phyloP scores from a whole-genome alignment of 2,113 vertebrate genomes.

The Perognathus longimembris region DNA sequence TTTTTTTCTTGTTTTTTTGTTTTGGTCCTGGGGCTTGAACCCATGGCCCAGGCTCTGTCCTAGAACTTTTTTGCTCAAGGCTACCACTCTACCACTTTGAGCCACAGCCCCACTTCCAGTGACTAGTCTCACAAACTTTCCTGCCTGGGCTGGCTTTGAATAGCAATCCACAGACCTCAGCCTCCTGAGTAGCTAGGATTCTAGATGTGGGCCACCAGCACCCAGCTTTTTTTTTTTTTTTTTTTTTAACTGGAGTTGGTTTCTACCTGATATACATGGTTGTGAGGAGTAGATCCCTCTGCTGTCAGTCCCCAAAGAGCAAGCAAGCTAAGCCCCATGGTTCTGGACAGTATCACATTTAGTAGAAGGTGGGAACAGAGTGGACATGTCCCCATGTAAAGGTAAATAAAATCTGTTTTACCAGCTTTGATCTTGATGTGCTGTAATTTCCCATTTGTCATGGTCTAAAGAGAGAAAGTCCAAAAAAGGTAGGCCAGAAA shows the following conservation, averaged over 20 bases:
- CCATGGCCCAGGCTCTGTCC: too few relatives aligned
- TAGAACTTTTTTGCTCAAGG: too few relatives aligned
- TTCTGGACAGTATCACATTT: not conserved
- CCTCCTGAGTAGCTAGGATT: not conserved
- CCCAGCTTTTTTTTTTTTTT: too few relatives aligned
- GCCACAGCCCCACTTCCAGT: not conserved
- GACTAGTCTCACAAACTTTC: too few relatives aligned
- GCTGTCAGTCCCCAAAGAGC: not conserved
- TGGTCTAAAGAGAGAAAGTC: not conserved
- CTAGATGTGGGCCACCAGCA: too few relatives aligned
- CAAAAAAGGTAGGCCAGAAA: not conserved
- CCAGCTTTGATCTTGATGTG: not conserved
- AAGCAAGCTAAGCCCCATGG: not conserved
- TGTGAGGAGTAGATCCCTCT: not conserved
- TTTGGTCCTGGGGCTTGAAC: too few relatives aligned
- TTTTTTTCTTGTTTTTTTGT: too few relatives aligned
- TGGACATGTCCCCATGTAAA: not conserved
- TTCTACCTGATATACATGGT: not conserved
- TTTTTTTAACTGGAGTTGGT: too few relatives aligned
- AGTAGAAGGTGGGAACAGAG: not conserved
- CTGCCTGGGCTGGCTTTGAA: too few relatives aligned
- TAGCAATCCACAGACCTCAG: not conserved
- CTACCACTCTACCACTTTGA: too few relatives aligned
- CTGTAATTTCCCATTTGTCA: not conserved
- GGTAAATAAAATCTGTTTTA: not conserved